Evolutionary conservation across 1,140 invertebrate species (phyloP).

Genomic region (Drosophila tropicalis): DNA sequence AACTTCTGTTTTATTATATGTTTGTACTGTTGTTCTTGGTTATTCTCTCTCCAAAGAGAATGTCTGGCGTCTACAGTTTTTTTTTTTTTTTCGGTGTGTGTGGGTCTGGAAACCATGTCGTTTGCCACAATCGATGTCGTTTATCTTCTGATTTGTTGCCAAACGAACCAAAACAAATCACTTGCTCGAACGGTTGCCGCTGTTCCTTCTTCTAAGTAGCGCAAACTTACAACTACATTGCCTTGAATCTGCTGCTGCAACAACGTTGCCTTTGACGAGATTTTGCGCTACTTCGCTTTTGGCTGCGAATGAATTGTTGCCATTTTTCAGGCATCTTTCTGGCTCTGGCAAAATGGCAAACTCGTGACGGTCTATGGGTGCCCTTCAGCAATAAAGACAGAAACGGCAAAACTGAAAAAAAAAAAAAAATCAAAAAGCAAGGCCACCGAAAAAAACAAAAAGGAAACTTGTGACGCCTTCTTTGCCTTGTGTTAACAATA

Average conservation of each 20-base stretch:
- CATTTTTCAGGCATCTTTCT: conserved; percentile 75
- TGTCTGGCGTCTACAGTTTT: background rate
- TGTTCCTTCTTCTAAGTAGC: background rate
- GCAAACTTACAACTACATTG: conserved; percentile 46
- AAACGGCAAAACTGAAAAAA: background rate
- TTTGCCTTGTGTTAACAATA: conserved; percentile 68
- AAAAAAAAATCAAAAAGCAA: conserved; percentile 36
- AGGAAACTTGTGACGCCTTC: conserved; percentile 57
- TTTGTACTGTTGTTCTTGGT: conserved; percentile 7
- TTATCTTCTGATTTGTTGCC: conserved; percentile 81
- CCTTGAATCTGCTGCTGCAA: conserved; percentile 51
- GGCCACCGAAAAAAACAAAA: conserved; percentile 12
- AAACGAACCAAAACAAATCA: conserved; percentile 80
- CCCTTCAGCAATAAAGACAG: conserved; percentile 52
- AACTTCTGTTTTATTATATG: background rate
- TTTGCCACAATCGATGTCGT: conserved; percentile 78
- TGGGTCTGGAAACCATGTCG: conserved; percentile 53
- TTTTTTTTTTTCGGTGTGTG: conserved; percentile 31
- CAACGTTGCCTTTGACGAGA: conserved; percentile 39
- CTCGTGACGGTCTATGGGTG: conserved; percentile 40
- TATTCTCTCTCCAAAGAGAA: conserved; percentile 41
- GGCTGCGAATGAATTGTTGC: conserved; percentile 75
- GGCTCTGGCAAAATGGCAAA: conserved; percentile 28
- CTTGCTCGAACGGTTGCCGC: conserved; percentile 61
- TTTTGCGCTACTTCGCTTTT: conserved; percentile 48